A percentile compares a stretch with the other conserved stretches of the same genome.
Evolutionary conservation across 2,797 vertebrate genomes (phyloP).

Genomic region (Chloroceryle inda): DNA sequence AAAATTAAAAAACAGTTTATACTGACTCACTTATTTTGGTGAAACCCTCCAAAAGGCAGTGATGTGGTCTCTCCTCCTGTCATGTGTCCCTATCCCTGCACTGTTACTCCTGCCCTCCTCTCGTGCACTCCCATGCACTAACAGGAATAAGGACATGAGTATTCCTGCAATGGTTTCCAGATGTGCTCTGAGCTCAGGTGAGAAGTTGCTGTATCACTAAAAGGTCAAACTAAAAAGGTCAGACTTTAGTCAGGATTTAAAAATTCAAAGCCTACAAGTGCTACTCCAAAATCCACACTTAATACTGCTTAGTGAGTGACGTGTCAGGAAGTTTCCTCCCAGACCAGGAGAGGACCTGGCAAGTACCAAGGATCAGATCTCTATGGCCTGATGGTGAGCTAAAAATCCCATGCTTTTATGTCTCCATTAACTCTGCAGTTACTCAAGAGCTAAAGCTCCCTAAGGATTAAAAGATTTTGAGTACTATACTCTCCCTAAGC

Average conservation of each 20-base stretch:
- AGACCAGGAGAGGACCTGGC: neutral
- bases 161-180: neutral
- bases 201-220: neutral
- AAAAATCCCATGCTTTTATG: fast-evolving
- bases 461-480: neutral
- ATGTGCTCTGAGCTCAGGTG: neutral
- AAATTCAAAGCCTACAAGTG: neutral
- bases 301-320: neutral
- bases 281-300: neutral
- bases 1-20: neutral
- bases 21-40: neutral
- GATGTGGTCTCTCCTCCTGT: neutral
- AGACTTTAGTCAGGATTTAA: neutral
- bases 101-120: neutral
- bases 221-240: neutral
- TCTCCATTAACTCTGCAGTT: neutral
- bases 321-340: neutral
- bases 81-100: fast-evolving
- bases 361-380: neutral
- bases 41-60: neutral
- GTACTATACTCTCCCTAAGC: neutral
- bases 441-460: neutral
- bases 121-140: neutral
- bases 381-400: neutral
- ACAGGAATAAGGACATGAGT: neutral